Conservation (phyloP, 2,113 vertebrate species). For the Struthidea cinerea region DNA sequence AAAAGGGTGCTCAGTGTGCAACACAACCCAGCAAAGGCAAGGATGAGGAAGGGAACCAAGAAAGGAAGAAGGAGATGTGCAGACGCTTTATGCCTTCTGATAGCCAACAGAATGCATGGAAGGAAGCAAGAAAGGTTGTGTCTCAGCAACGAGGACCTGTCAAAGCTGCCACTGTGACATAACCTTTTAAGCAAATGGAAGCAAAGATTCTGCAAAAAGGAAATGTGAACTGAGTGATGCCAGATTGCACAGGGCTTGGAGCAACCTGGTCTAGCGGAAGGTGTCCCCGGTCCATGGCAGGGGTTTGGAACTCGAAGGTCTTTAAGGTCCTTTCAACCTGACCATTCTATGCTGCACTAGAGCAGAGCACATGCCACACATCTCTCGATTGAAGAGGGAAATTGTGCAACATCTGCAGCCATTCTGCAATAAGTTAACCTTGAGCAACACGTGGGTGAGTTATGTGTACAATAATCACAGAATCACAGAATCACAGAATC, state of each 20-base stretch:
- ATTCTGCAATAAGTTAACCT: neutral
- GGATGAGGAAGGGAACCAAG: neutral
- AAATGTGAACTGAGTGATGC: neutral
- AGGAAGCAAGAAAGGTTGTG: neutral
- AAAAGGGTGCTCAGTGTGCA: neutral
- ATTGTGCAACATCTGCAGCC: rapidly evolving
- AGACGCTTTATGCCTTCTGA: neutral
- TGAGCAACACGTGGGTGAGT: neutral
- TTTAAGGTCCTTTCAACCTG: neutral
- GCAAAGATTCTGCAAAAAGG: neutral
- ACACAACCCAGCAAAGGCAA: neutral
- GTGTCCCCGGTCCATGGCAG: neutral
- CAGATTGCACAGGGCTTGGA: neutral
- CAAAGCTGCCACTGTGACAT: neutral
- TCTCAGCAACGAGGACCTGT: neutral
- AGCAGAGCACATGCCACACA: neutral
- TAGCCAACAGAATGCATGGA: neutral
- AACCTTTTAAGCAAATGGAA: neutral
- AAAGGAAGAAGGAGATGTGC: neutral
- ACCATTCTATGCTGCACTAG: neutral
- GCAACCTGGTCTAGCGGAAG: neutral
- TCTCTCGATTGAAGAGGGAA: neutral
- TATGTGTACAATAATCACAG: neutral
- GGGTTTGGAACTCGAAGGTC: neutral
- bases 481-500: neutral